Evolutionary conservation across 2,888 invertebrate species (phyloP).

Genomic region (Athalia cordata): DNA sequence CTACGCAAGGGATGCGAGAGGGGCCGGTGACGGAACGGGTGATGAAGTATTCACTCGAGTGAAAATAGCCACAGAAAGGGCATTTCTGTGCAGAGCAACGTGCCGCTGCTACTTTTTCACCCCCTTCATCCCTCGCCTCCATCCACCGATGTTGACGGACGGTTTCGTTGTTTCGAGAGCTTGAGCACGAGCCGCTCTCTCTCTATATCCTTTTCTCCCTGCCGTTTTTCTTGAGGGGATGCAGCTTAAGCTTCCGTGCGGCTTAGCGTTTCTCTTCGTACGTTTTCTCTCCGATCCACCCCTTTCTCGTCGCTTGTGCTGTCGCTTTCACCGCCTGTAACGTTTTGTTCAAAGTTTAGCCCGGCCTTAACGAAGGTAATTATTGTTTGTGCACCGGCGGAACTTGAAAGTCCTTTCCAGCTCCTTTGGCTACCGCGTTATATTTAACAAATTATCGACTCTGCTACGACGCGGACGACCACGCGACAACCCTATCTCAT

Average conservation of each 20-base stretch:
- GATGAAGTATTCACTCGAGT: slow-evolving; percentile 40
- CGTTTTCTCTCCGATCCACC: background rate
- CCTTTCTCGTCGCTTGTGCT: background rate
- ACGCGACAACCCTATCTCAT: background rate
- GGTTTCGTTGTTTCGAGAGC: slow-evolving; percentile 14
- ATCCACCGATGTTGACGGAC: slow-evolving; percentile 13
- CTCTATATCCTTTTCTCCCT: no score
- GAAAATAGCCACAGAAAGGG: slow-evolving; percentile 33
- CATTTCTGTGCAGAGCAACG: slow-evolving; percentile 9
- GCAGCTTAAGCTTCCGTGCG: background rate
- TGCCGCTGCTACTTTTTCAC: background rate
- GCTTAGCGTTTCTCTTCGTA: background rate
- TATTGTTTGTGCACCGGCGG: slow-evolving; percentile 30
- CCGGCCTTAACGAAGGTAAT: slow-evolving; percentile 21
- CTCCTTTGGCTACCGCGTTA: background rate
- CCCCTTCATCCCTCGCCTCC: background rate
- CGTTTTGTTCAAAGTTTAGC: slow-evolving; percentile 18
- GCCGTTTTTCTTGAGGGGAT: background rate
- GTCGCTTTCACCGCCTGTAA: background rate
- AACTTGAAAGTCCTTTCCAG: background rate
- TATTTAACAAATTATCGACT: slow-evolving; percentile 14
- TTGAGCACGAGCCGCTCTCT: no score
- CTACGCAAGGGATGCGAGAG: background rate
- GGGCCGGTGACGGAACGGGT: background rate
- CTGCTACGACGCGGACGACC: no score